Evolutionary conservation across 2,113 vertebrate species (phyloP).

Genomic region (Daubentonia madagascariensis): DNA sequence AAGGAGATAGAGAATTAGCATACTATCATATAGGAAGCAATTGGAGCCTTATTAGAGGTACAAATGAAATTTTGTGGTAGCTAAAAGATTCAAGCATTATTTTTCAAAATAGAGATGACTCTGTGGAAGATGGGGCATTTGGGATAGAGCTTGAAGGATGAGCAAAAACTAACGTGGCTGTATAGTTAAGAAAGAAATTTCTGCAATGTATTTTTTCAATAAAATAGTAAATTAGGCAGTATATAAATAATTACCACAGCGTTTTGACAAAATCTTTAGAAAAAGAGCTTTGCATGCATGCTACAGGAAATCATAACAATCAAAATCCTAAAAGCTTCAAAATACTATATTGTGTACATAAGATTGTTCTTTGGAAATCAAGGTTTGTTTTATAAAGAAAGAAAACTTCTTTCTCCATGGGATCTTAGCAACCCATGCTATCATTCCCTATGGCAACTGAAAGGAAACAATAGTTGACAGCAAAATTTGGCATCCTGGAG

Average conservation of each 20-base stretch:
- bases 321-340: not conserved
- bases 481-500: not conserved
- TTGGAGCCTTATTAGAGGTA: not conserved
- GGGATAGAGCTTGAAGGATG: not conserved
- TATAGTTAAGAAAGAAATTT: not conserved
- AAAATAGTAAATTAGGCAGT: not conserved
- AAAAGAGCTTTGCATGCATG: not conserved
- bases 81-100: not conserved
- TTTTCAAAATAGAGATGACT: not conserved
- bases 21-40: not conserved
- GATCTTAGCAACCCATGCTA: not conserved
- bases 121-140: not conserved
- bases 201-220: not conserved
- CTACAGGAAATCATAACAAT: not conserved
- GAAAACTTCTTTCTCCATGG: not conserved
- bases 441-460: conserved; percentile 32
- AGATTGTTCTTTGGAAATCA: conserved; percentile 21
- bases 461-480: not conserved
- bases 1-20: not conserved
- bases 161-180: not conserved
- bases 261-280: not conserved
- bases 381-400: conserved; percentile 24
- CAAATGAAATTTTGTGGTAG: not conserved
- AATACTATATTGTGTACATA: not conserved
- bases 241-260: not conserved